Evolutionary conservation across 2,113 vertebrate genomes (phyloP), one percentile per base, ranked within the genome.

Genomic region (Chionis minor): DNA sequence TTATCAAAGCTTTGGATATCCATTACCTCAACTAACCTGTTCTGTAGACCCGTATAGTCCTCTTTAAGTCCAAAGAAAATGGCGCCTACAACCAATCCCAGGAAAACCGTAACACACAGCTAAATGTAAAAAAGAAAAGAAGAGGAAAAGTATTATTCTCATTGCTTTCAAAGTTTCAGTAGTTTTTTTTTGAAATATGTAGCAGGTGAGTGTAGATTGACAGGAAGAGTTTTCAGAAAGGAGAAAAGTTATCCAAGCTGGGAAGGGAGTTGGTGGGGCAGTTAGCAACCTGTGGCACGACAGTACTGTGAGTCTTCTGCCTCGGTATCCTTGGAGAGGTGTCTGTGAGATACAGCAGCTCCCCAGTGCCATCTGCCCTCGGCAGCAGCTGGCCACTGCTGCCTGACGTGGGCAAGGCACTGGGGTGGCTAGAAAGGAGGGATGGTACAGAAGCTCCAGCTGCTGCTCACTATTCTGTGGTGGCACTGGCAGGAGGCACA

Each of bases 31-130:
- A 70, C 98, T 96, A 62, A 99, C 99, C 99, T 98, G 98, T 99
- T 99, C 96, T 99, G 99, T 1, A 99, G 96, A 33, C 99, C 99
- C 13, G 97, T 47, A 2, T 35, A 4, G 71, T 99, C 96, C 1
- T 97, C 21, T 73, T 97, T 42, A 13, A 99, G 97, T 5, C 90
- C 95, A 80, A 98, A 99, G 98, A 99, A 99, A 95, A 99, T 98
- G 19, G 97, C 98, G 23, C 99, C 99, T 9, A 99, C 97, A 33
- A 99, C 15, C 66, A 99, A 92, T 61, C 98, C 99, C 75, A 99
- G 97, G 52, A 99, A 40, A 61, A 95, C 0, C 0, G 98, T 99
- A 22, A 99, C 97, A 16, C 95, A 97, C 3, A 99, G 1, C 99
- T 99, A 73, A 79, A 88, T 9, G 12, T 33, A 66, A 56, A 52